A percentile compares a stretch with the other conserved stretches of the same genome.
phyloP scores from a whole-genome alignment of 1,140 invertebrate species.

The Zaprionus vittiger region DNA sequence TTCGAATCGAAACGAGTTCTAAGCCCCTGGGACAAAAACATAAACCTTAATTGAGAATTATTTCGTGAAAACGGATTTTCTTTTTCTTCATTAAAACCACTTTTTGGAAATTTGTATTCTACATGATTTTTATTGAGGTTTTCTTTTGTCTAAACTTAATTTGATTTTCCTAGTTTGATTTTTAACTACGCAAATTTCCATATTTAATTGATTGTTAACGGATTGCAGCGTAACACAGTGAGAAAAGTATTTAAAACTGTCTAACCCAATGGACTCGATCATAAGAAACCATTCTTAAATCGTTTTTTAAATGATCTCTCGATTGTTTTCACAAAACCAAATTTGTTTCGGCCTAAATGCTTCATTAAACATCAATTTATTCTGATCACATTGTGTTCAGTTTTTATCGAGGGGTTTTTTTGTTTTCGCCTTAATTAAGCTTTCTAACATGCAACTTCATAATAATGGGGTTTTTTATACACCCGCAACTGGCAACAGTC shows the following conservation, averaged over 20 bases:
- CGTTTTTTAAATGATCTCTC: constrained; percentile 39
- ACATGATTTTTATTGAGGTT: neutral
- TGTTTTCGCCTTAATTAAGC: constrained; percentile 41
- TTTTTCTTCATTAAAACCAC: neutral
- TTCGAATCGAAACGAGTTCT: constrained; percentile 8
- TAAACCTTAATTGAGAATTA: constrained; percentile 11
- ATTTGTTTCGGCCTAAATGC: constrained; percentile 38
- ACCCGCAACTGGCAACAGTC: constrained; percentile 19
- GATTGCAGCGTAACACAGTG: constrained; percentile 35
- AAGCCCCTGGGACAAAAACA: neutral
- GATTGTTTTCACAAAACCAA: constrained; percentile 11
- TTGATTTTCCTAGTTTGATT: constrained; percentile 14
- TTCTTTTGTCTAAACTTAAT: neutral
- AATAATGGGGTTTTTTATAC: constrained; percentile 15
- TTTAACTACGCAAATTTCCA: constrained; percentile 40
- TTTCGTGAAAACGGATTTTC: neutral
- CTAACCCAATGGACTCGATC: neutral
- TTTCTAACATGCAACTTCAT: constrained; percentile 45
- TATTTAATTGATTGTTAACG: constrained; percentile 41
- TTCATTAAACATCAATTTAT: constrained; percentile 52
- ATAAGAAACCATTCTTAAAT: constrained; percentile 37
- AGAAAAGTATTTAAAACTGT: constrained; percentile 17
- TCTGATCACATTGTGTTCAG: constrained; percentile 35
- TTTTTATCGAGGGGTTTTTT: constrained; percentile 15
- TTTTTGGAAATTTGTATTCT: neutral